Conservation (phyloP, 30 jellyfish, hydroid and myxozoan species). For the Pseudorhiza aurosa region DNA sequence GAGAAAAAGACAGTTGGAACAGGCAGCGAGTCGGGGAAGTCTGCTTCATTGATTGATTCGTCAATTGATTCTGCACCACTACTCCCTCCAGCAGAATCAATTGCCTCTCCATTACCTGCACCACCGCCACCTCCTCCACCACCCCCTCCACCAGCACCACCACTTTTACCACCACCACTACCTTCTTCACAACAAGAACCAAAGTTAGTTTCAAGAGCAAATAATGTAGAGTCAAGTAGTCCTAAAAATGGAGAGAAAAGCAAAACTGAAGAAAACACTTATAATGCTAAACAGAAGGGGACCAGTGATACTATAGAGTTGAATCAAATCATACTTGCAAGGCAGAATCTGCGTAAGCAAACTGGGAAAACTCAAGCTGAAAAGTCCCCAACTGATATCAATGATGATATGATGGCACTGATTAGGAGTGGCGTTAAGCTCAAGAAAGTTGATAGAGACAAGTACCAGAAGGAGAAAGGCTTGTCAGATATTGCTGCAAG, state of each 20-base stretch:
- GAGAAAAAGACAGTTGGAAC: background rate
- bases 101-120: conserved; percentile 29
- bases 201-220: background rate
- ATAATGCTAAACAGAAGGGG: background rate
- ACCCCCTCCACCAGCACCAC: conserved; percentile 76
- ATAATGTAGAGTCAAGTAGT: background rate
- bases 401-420: conserved; percentile 54
- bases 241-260: background rate
- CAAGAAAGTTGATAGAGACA: conserved; percentile 61
- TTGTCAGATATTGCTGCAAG: conserved; percentile 69
- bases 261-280: background rate
- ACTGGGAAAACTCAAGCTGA: conserved; percentile 13
- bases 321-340: conserved; percentile 43
- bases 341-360: conserved; percentile 51
- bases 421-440: conserved; percentile 75
- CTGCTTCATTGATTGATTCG: no score
- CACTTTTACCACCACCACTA: conserved; percentile 65
- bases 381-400: background rate
- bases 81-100: background rate
- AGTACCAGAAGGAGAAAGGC: conserved; percentile 9
- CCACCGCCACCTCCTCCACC: conserved; percentile 71
- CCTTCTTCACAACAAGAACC: conserved; percentile 17
- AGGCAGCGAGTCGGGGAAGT: background rate
- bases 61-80: background rate
- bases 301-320: conserved; percentile 40